Evolutionary conservation across 2,113 vertebrate genomes (phyloP), one percentile per base, ranked within the genome.

Genomic region (Cavia porcellus): DNA sequence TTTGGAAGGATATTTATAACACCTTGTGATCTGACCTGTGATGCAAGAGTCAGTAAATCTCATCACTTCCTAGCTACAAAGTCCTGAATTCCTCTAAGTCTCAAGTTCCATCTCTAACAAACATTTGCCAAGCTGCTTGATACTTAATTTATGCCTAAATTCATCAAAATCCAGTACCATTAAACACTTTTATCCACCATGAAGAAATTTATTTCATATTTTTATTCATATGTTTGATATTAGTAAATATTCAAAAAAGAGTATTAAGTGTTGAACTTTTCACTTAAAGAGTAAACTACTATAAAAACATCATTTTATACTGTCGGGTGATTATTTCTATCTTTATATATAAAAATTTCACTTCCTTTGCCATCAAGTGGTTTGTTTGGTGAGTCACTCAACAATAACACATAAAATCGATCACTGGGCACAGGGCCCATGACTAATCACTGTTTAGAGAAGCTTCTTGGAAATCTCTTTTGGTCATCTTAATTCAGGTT

Each of bases 181-280:
- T 55, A 70, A 85, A 12, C n/a, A 86, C 45, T 86, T 96, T 68
- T 61, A 68, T 50, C 50, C 24, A 79, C 47, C 75, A 59, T 38
- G 12, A 95, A 94, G 68, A 92, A 93, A 74, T 68, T 77, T 7
- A 59, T 20, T 92, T 70, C 38, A 70, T 57, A 19, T 32, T 81
- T 82, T 90, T 66, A 70, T 47, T 12, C 55, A 68, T 38, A 24
- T 82, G 10, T 90, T 55, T 66, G 52, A 72, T 79, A 92, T 86
- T 85, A 92, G 45, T 95, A 85, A 90, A 80, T 85, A 19, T 84
- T 90, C 74, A 88, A 94, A 89, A 89, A 91, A 75, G 68, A 83
- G 86, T 84, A 87, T 66, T 74, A 94, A 94, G 55, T 70, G 50
- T 70, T 17, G 32, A 7, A 15, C 72, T 84, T 66, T 64, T 87